A percentile compares a stretch with the other conserved stretches of the same genome.
Conservation (phyloP, 2,888 invertebrate genomes). For the Griposia aprilina region DNA sequence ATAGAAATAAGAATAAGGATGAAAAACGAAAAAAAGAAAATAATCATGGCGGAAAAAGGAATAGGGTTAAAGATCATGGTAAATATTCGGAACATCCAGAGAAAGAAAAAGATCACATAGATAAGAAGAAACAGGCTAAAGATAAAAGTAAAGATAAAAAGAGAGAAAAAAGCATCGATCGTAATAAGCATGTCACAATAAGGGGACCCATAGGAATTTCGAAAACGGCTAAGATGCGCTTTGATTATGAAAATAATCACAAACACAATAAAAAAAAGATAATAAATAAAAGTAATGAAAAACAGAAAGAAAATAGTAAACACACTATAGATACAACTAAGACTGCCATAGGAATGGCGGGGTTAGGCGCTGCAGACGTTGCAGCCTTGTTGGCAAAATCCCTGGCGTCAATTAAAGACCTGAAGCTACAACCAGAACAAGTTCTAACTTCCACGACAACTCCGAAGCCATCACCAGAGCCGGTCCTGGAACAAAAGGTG, state of each 20-base stretch:
- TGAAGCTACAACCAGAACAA: background rate
- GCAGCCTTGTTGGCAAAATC: no score
- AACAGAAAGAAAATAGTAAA: background rate
- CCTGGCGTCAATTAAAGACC: background rate
- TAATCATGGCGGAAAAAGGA: background rate
- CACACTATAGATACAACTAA: background rate
- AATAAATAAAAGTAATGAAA: background rate
- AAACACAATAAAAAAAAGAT: background rate
- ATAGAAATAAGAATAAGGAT: background rate
- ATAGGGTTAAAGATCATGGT: background rate
- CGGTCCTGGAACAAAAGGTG: background rate
- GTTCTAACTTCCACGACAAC: background rate
- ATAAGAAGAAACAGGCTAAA: background rate
- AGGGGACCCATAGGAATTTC: no score
- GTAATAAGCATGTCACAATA: background rate
- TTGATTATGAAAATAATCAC: background rate
- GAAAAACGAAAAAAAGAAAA: conserved; percentile 2
- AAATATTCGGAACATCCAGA: background rate
- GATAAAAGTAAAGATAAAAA: conserved; percentile 2
- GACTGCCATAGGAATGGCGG: background rate
- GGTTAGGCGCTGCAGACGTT: background rate
- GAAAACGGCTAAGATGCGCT: background rate
- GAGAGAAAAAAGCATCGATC: background rate
- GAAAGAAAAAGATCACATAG: background rate
- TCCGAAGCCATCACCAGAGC: background rate